Evolutionary conservation across 2,888 invertebrate species (phyloP), one percentile per base, ranked within the genome.

Genomic region (Andrena hattorfiana): DNA sequence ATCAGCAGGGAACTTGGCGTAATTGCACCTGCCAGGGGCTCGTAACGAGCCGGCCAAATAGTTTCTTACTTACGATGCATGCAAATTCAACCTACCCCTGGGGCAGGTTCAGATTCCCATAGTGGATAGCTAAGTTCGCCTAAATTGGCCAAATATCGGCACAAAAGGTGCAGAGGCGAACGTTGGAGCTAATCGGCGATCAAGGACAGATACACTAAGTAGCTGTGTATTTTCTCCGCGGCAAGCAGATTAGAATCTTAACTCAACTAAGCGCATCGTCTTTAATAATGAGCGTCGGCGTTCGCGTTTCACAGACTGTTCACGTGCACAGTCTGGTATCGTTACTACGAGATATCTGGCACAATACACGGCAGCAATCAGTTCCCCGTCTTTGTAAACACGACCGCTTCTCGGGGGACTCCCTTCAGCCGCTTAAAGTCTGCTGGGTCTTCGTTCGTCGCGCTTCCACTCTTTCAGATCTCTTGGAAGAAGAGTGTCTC

Each of bases 231-330:
- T 6, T 10, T 60, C 56, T 35, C 28, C 54, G 28, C 28, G 28
- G 10, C 56, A 26, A 42, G 26, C 49, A 13, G 49, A 35, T 42
- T 7, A 62, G 23, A 54, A 26, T 76, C 51, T 16, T 35, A 42
- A 42, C 42, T 42, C 42, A 42, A 42, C 42, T 42, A 10, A 51
- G 56, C 28, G 13, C 48, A 23, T 49, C 48, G 48, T 10, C 56
- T 67, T 68, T 70, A 76, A 80, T 77, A 71, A 71, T 26, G 70
- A 70, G 35, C 51, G 30, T 48, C 70, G 63, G n/a, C 30, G 30
- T 32, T 49, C 67, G 49, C 66, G 67, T 60, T 60, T 51, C 80
- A 72, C 77, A 42, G 54, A 13, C 26, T 81, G 71, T 80, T 80
- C 72, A 63, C 80, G 80, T 80, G 77, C 16, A 56, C 71, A 59